Evolutionary conservation across 2,888 invertebrate species (phyloP), one percentile per base, ranked within the genome.

Genomic region (Girardia tigrina): DNA sequence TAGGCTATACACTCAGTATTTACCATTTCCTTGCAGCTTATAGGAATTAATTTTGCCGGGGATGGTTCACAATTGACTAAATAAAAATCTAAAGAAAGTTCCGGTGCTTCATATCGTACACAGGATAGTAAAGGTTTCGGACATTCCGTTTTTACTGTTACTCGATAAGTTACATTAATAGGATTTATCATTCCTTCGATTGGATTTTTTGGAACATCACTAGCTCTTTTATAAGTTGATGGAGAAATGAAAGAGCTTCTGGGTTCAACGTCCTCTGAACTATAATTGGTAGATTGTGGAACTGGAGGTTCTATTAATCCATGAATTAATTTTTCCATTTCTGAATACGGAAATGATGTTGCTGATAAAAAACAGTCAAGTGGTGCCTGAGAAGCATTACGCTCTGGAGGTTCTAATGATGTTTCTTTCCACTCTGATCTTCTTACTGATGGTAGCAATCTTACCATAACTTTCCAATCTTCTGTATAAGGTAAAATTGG

Each of bases 401-500:
- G n/a, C 23, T 56, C 56, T 12, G 56, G 56, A 4, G 56, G 56
- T 56, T 56, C 56, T 8, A 56, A 8, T 20, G 56, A 56, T 2
- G 56, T 56, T 56, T 56, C 56, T 56, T 56, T 56, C n/a, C 23
- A 20, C 23, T 56, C 56, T 20, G 20, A 8, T 56, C 56, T 56
- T 56, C n/a, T 56, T 56, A 56, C 56, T 20, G 56, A 56, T 8
- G 56, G 56, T 23, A 56, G 23, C n/a, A 56, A 23, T 56, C 56
- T n/a, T 56, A 56, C 6, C 56, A 56, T 56, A 6, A 56, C 56
- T 56, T 56, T 56, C 56, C 56, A 56, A 23, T 56, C 56, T 56
- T 56, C 56, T 8, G 56, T 56, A n/a, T 56, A 56, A 56, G 56
- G 56, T 56, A 56, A n/a, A 56, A 56, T 56, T 56, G 56, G 56